Evolutionary conservation across 2,113 vertebrate genomes (phyloP).

Genomic region (Pagrus major): DNA sequence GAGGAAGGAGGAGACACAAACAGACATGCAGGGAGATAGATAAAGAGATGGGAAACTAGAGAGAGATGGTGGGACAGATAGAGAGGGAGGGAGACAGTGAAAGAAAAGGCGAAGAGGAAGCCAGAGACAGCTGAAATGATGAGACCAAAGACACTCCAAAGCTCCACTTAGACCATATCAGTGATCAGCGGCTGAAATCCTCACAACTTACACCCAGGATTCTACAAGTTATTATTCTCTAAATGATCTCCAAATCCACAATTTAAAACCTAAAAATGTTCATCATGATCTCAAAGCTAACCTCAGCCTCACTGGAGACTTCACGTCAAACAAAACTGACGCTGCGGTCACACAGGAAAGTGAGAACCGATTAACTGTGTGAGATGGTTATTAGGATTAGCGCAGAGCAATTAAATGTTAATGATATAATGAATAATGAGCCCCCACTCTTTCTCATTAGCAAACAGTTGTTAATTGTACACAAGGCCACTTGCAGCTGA

Average conservation of each 20-base stretch:
- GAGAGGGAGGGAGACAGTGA: background rate
- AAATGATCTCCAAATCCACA: slow-evolving; percentile 13
- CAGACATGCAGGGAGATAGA: slow-evolving; percentile 14
- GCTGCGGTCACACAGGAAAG: slow-evolving; percentile 36
- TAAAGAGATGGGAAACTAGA: slow-evolving; percentile 18
- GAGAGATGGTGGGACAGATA: slow-evolving; percentile 5
- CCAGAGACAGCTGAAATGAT: background rate
- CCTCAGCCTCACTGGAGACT: slow-evolving; percentile 21
- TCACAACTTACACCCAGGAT: background rate
- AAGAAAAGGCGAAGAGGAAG: background rate
- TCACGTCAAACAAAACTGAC: slow-evolving; percentile 37
- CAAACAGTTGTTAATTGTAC: slow-evolving; percentile 73
- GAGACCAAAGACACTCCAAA: slow-evolving; percentile 12
- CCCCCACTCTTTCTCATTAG: slow-evolving; percentile 70
- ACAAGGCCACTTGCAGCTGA: slow-evolving; percentile 39
- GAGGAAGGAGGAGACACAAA: slow-evolving; percentile 13
- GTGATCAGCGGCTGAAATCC: slow-evolving; percentile 13
- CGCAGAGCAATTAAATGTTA: slow-evolving; percentile 76
- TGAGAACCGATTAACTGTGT: slow-evolving; percentile 64
- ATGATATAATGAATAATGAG: slow-evolving; percentile 77
- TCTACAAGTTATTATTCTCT: slow-evolving; percentile 4
- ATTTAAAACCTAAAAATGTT: slow-evolving; percentile 10
- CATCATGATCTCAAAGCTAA: slow-evolving; percentile 4
- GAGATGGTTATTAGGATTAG: slow-evolving; percentile 76
- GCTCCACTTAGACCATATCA: slow-evolving; percentile 5